Evolutionary conservation across 2,888 invertebrate genomes (phyloP).

Genomic region (Zonitis immaculata): DNA sequence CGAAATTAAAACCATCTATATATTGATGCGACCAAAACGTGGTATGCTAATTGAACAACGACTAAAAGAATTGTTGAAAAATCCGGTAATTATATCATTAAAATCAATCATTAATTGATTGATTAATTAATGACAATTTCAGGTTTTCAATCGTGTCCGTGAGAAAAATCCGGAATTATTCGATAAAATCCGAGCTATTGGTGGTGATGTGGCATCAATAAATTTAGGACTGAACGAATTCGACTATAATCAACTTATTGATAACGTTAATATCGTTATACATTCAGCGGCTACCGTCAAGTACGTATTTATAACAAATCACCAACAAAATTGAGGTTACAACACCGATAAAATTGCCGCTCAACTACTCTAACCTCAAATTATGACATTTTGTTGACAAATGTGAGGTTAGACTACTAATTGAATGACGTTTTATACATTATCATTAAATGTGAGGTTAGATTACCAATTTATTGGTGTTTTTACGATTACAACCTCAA

Average conservation of each 20-base stretch:
- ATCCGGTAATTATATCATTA: conserved; percentile 58
- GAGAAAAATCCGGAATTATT: conserved; percentile 60
- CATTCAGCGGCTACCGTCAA: conserved; percentile 95
- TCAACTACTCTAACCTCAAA: no score
- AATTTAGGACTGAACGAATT: conserved; percentile 65
- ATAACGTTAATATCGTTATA: conserved; percentile 78
- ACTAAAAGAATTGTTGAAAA: conserved; percentile 68
- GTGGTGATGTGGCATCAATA: conserved; percentile 71
- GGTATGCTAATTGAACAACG: conserved; percentile 67
- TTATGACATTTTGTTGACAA: no score
- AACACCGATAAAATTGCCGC: no score
- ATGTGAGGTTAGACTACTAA: no score
- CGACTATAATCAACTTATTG: conserved; percentile 58
- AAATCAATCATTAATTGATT: background rate
- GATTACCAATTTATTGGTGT: no score
- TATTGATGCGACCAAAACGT: conserved; percentile 72
- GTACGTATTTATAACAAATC: conserved; percentile 25
- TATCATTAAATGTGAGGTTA: no score
- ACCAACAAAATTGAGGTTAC: no score
- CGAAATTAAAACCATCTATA: conserved; percentile 69
- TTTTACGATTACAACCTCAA: no score
- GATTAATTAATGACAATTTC: conserved; percentile 15
- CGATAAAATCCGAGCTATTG: conserved; percentile 63
- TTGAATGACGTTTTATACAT: no score
- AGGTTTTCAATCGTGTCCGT: conserved; percentile 69